These are phyloP conservation scores for Physocephala rufipes DNA, from an alignment of 2,888 invertebrate genomes.

Conservation along the genomic window DNA sequence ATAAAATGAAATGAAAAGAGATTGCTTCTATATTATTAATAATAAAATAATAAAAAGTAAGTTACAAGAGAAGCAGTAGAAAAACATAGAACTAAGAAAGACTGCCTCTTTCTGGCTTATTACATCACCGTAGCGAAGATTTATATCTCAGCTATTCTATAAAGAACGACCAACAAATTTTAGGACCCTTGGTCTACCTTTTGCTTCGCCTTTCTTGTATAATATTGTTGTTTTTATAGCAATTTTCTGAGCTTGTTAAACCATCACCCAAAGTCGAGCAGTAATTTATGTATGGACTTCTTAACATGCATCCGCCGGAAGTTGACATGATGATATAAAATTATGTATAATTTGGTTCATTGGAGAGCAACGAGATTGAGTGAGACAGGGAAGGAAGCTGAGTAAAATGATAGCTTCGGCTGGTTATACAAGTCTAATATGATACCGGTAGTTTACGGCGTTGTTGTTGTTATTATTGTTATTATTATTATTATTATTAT, in stretches of 20 bases:
- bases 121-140: too few species aligned
- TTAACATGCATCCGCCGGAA: slow-evolving; percentile 28
- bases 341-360: slow-evolving; percentile 18
- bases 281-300: slow-evolving; percentile 24
- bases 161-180: background rate
- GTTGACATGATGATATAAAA: slow-evolving; percentile 34
- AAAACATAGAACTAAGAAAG: too few species aligned
- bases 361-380: background rate
- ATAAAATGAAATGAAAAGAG: slow-evolving; percentile 14
- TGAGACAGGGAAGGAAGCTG: background rate
- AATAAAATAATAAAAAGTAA: too few species aligned
- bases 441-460: background rate
- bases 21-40: background rate
- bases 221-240: background rate
- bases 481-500: slow-evolving; percentile 39
- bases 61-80: too few species aligned
- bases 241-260: slow-evolving; percentile 17
- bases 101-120: too few species aligned
- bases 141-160: too few species aligned
- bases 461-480: slow-evolving; percentile 38
- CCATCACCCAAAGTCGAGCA: background rate
- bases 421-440: background rate
- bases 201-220: background rate
- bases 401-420: slow-evolving; percentile 7
- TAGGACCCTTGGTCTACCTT: background rate